These are phyloP conservation scores for Phalera bucephala DNA, from an alignment of 2,888 invertebrate species.

Conservation along the genomic window DNA sequence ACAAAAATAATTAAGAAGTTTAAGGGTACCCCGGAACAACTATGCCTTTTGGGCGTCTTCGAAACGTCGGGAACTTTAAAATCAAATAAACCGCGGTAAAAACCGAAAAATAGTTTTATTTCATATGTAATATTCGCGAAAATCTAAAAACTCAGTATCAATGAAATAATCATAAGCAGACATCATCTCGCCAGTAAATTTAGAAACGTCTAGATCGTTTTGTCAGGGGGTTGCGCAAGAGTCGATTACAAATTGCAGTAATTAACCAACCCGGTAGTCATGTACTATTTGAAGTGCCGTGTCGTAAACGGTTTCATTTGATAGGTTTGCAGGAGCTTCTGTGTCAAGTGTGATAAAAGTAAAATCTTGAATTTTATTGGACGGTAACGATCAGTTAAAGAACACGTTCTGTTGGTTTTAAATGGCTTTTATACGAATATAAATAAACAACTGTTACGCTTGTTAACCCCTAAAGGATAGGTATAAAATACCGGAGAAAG, in stretches of 20 bases:
- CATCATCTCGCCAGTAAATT: conserved; percentile 12
- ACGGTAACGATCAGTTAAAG: neutral
- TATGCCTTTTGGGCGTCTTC: too few species aligned
- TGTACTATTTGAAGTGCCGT: conserved; percentile 6
- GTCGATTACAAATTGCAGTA: conserved; percentile 5
- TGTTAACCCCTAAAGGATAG: too few species aligned
- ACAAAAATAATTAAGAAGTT: too few species aligned
- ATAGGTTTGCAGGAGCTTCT: neutral
- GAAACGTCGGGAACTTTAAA: too few species aligned
- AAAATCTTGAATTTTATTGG: neutral
- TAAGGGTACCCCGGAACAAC: too few species aligned
- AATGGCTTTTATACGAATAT: neutral
- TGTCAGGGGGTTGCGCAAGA: conserved; percentile 9
- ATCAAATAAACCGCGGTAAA: too few species aligned
- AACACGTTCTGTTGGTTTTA: neutral
- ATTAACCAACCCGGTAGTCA: conserved; percentile 6
- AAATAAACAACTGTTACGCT: too few species aligned
- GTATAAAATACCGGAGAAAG: too few species aligned
- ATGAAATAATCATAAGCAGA: too few species aligned
- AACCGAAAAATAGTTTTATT: too few species aligned
- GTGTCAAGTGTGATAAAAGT: neutral
- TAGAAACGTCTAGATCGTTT: conserved; percentile 10
- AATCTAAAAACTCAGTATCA: too few species aligned
- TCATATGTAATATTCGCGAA: too few species aligned
- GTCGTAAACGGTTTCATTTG: conserved; percentile 6